phyloP scores from a whole-genome alignment of 2,113 vertebrate genomes.

The Chlamydotis undulata region DNA sequence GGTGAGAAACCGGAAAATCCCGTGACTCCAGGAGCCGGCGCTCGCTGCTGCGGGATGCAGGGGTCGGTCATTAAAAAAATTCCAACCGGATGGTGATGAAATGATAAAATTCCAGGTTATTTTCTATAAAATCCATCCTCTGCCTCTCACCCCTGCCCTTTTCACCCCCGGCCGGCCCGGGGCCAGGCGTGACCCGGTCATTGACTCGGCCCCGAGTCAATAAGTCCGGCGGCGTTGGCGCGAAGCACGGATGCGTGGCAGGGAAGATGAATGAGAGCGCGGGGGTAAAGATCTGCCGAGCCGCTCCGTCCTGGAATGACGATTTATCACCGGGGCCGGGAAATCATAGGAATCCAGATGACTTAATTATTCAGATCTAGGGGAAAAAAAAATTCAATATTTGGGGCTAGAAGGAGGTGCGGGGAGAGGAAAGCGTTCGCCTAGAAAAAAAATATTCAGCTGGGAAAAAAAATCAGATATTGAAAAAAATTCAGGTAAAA shows the following conservation, averaged over 20 bases:
- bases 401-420: too few species aligned
- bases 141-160: too few species aligned
- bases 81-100: too few species aligned
- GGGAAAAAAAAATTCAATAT: not conserved
- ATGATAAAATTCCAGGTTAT: too few species aligned
- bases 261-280: not conserved
- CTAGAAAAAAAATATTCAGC: too few species aligned
- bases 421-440: too few species aligned
- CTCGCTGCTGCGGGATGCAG: not conserved
- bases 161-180: too few species aligned
- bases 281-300: conserved; percentile 72
- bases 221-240: not conserved
- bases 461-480: not conserved
- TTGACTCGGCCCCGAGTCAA: not conserved
- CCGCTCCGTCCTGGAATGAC: conserved; percentile 70
- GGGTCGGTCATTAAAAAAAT: not conserved
- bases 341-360: conserved; percentile 75
- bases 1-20: not conserved
- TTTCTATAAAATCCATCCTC: too few species aligned
- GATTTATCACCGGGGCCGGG: conserved; percentile 76
- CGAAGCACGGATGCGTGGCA: too few species aligned
- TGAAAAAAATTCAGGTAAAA: not conserved
- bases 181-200: too few species aligned
- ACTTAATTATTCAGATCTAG: conserved; percentile 74
- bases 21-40: not conserved